These are phyloP conservation scores for Globicephala melas DNA, from an alignment of 2,113 vertebrate genomes.

Conservation along the genomic window DNA sequence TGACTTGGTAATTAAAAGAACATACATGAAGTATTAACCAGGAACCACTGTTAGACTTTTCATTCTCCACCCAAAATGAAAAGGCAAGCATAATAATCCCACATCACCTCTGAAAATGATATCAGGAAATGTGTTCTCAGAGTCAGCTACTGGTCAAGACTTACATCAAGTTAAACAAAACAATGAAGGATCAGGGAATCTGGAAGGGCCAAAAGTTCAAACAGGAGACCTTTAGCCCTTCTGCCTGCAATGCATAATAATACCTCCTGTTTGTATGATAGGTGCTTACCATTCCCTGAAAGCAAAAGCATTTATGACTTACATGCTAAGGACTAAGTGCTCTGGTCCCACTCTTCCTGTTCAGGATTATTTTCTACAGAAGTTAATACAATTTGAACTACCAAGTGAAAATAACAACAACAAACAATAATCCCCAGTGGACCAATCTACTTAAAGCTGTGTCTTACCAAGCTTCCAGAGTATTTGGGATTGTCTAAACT, in stretches of 20 bases:
- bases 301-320: constrained; percentile 32
- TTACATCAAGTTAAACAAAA: constrained; percentile 64
- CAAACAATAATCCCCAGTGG: not conserved
- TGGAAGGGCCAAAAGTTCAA: constrained; percentile 50
- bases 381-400: constrained; percentile 65
- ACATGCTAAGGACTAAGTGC: not conserved
- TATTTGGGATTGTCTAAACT: constrained; percentile 68
- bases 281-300: not conserved
- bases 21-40: not conserved
- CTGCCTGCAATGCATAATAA: constrained; percentile 40
- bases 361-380: constrained; percentile 63
- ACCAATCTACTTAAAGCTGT: constrained; percentile 38
- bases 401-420: constrained; percentile 64
- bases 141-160: constrained; percentile 50
- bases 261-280: constrained; percentile 66
- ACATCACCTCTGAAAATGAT: constrained; percentile 53
- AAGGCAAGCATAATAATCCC: constrained; percentile 25
- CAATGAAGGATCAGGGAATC: constrained; percentile 48
- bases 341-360: constrained; percentile 35
- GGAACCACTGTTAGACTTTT: constrained; percentile 18
- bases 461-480: constrained; percentile 73
- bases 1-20: constrained; percentile 58
- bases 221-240: constrained; percentile 62
- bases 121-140: constrained; percentile 56
- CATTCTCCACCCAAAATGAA: constrained; percentile 25